These are phyloP conservation scores for Andrena camellia DNA, from an alignment of 2,888 invertebrate species.

Conservation along the genomic window DNA sequence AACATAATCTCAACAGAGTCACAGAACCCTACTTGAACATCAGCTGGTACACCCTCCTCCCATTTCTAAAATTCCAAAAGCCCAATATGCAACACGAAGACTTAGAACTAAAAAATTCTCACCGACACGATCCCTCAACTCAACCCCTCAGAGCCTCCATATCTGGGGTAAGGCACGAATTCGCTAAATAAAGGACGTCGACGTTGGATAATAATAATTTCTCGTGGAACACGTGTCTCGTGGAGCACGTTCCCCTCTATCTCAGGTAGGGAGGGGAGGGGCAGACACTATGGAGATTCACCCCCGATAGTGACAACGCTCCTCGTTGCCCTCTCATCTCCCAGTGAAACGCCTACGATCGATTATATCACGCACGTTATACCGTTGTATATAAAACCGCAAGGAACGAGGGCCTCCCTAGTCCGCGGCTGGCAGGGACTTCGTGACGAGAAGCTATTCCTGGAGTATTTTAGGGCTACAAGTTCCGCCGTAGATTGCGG, in stretches of 20 bases:
- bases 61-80: not conserved
- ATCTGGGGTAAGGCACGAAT: slow-evolving; percentile 4
- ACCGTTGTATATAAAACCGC: slow-evolving; percentile 66
- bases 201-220: slow-evolving; percentile 28
- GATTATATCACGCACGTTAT: slow-evolving; percentile 68
- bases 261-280: slow-evolving; percentile 3
- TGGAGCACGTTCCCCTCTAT: not conserved
- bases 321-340: slow-evolving; percentile 63
- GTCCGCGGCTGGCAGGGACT: slow-evolving; percentile 56
- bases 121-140: not conserved
- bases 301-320: slow-evolving; percentile 60
- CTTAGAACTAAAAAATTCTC: not conserved
- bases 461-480: slow-evolving; percentile 74
- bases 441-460: slow-evolving; percentile 74
- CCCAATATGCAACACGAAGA: not conserved
- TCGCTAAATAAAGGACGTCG: not conserved
- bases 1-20: not conserved
- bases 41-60: not conserved
- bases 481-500: slow-evolving; percentile 72
- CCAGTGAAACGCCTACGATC: slow-evolving; percentile 54
- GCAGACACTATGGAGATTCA: slow-evolving; percentile 55
- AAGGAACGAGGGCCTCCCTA: slow-evolving; percentile 17
- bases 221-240: slow-evolving; percentile 25
- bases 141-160: not conserved
- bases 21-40: not conserved